Conservation (phyloP, 2,797 vertebrate species). For the Ciconia nigra region DNA sequence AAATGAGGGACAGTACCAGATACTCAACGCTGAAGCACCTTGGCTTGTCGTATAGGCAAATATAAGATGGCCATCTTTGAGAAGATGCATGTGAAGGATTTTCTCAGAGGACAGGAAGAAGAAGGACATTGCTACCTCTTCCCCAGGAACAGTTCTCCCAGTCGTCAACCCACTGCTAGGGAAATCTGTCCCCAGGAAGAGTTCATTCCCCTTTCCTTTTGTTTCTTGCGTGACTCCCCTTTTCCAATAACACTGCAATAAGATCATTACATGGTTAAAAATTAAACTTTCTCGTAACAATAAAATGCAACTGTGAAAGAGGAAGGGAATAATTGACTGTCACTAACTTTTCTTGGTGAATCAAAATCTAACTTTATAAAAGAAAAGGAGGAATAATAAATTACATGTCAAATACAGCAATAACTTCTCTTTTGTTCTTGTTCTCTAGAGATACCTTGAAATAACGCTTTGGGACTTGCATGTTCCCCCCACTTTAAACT, state of each 20-base stretch:
- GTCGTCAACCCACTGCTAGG: neutral
- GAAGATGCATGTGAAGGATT: neutral
- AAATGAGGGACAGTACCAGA: neutral
- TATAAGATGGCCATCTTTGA: neutral
- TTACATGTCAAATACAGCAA: neutral
- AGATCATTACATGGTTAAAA: conserved; percentile 8
- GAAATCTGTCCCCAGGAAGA: neutral
- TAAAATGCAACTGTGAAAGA: neutral
- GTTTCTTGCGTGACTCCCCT: neutral
- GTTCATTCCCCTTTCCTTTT: neutral
- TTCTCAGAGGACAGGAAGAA: neutral
- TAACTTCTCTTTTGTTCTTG: neutral
- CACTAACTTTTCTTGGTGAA: conserved; percentile 10
- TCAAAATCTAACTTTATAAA: conserved; percentile 2
- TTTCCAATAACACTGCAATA: neutral
- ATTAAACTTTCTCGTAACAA: neutral
- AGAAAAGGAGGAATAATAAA: conserved; percentile 39
- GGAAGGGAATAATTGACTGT: neutral
- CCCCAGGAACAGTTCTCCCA: neutral
- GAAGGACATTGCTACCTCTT: neutral
- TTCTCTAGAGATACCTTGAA: neutral
- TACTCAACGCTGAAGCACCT: neutral
- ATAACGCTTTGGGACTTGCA: neutral
- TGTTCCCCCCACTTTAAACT: neutral
- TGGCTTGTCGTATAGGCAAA: neutral